A percentile compares a stretch with the other conserved stretches of the same genome.
Conservation (phyloP, 2,888 invertebrate genomes). For the Ophion slaviceki region DNA sequence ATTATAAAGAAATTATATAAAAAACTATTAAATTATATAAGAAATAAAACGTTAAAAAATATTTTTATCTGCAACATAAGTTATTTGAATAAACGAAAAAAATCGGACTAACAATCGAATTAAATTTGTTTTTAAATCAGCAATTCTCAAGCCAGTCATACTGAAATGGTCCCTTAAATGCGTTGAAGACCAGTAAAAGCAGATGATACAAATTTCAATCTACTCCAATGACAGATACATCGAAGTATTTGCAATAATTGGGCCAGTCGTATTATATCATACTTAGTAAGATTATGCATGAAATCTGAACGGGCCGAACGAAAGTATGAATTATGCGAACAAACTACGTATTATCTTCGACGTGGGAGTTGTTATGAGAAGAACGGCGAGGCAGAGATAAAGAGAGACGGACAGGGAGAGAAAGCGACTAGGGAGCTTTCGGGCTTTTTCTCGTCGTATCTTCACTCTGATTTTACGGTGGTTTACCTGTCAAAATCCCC, state of each 20-base stretch:
- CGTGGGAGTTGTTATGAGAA: slow-evolving; percentile 4
- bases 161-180: not conserved
- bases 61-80: too few relatives aligned
- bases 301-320: not conserved
- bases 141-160: too few relatives aligned
- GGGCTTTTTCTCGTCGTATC: slow-evolving; percentile 28
- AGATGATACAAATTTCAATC: not conserved
- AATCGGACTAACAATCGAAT: too few relatives aligned
- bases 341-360: slow-evolving; percentile 27
- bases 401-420: not conserved
- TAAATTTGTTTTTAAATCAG: too few relatives aligned
- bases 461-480: slow-evolving; percentile 52
- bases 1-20: too few relatives aligned
- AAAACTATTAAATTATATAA: too few relatives aligned
- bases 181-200: not conserved
- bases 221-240: too few relatives aligned
- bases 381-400: not conserved
- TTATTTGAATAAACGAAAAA: too few relatives aligned
- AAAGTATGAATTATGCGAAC: slow-evolving; percentile 2
- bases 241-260: not conserved
- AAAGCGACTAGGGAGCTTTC: not conserved
- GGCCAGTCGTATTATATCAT: not conserved
- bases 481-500: slow-evolving; percentile 57
- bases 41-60: too few relatives aligned
- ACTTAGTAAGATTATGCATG: not conserved